A percentile compares a stretch with the other conserved stretches of the same genome.
phyloP scores from a whole-genome alignment of 2,113 vertebrate genomes.

The Lethenteron camtschaticum region DNA sequence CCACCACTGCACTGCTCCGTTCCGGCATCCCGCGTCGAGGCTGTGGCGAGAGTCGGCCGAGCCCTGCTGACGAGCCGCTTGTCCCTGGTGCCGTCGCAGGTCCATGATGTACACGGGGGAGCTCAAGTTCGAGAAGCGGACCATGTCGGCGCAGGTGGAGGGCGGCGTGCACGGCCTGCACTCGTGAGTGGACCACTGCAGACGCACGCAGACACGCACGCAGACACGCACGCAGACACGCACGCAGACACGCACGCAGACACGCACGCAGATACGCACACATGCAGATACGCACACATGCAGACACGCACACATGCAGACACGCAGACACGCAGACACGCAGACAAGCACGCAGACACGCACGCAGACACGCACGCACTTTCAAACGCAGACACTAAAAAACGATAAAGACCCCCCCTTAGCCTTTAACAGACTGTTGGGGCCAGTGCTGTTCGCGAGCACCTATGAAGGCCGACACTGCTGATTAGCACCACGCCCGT shows the following conservation, averaged over 20 bases:
- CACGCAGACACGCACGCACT: background rate
- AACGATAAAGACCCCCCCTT: too few species aligned
- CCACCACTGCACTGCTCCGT: too few species aligned
- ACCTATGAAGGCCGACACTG: too few species aligned
- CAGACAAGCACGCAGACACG: background rate
- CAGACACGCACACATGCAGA: background rate
- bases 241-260: too few species aligned
- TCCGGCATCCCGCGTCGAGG: too few species aligned
- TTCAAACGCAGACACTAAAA: too few species aligned
- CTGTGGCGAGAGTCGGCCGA: too few species aligned
- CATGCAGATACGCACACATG: background rate
- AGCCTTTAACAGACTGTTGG: too few species aligned
- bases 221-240: background rate
- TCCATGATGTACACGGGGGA: conserved; percentile 91
- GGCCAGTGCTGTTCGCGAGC: too few species aligned
- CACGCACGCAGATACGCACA: background rate
- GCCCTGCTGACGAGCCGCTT: too few species aligned
- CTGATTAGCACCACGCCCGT: too few species aligned
- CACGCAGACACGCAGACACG: conserved; percentile 1
- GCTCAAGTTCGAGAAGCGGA: conserved; percentile 76
- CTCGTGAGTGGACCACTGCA: conserved; percentile 39
- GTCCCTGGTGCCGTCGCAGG: conserved; percentile 16
- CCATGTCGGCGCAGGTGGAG: conserved; percentile 76
- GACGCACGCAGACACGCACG: background rate
- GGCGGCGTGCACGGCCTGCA: conserved; percentile 68